A percentile compares a stretch with the other conserved stretches of the same genome.
These are phyloP conservation scores for Lycodopsis pacificus DNA, from an alignment of 2,797 vertebrate species.

Conservation along the genomic window DNA sequence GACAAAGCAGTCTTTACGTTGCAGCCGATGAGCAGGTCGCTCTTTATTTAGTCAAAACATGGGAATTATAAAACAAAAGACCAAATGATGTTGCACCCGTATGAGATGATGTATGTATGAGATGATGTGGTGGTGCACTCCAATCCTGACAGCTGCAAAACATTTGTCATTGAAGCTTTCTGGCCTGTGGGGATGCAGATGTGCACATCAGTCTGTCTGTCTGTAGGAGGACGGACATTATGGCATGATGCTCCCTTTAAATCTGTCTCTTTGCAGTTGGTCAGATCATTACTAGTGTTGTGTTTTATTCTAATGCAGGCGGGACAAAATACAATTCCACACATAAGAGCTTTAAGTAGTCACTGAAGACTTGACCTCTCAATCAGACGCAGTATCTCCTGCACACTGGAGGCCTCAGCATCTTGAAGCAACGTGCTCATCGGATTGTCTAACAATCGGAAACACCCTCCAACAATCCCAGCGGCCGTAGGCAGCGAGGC, in stretches of 20 bases:
- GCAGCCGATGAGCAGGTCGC: neutral
- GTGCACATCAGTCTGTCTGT: neutral
- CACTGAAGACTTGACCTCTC: neutral
- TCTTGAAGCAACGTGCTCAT: neutral
- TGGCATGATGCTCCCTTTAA: neutral
- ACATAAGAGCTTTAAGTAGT: neutral
- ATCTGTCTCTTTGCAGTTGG: neutral
- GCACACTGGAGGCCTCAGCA: neutral
- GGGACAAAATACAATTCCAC: fast-evolving
- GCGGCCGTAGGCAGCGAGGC: neutral
- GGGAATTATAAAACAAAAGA: slow-evolving; percentile 39
- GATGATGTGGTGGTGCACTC: neutral
- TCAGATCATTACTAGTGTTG: neutral
- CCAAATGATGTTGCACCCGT: neutral
- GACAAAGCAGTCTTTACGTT: slow-evolving; percentile 15
- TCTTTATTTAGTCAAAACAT: slow-evolving; percentile 6
- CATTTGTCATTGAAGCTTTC: neutral
- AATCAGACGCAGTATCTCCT: neutral
- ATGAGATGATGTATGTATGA: neutral
- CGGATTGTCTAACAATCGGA: neutral
- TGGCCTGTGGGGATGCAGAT: neutral
- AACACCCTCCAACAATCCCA: neutral
- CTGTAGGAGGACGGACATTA: neutral
- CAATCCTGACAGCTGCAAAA: neutral
- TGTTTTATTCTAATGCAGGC: neutral